phyloP scores from a whole-genome alignment of 2,113 vertebrate genomes.

The Prolemur simus region DNA sequence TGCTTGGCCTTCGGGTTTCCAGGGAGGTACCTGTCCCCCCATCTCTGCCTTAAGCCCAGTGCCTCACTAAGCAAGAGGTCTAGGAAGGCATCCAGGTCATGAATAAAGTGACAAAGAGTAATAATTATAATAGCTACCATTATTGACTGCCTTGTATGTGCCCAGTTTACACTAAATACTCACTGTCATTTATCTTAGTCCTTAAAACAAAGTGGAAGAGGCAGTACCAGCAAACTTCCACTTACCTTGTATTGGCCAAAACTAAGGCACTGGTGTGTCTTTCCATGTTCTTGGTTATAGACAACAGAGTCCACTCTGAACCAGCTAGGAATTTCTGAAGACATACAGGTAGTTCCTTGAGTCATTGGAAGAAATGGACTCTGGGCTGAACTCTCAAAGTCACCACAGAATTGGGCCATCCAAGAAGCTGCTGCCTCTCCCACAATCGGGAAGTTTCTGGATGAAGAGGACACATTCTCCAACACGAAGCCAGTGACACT shows the following conservation, averaged over 20 bases:
- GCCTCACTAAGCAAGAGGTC: background rate
- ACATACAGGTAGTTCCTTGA: background rate
- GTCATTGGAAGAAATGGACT: background rate
- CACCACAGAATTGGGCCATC: background rate
- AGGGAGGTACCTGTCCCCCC: background rate
- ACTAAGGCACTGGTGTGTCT: background rate
- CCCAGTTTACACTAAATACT: background rate
- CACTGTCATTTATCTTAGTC: background rate
- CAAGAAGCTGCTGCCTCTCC: background rate
- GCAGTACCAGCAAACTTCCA: background rate
- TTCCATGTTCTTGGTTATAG: background rate
- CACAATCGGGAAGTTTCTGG: background rate
- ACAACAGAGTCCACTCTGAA: background rate
- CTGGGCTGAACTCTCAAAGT: background rate
- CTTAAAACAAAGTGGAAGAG: background rate
- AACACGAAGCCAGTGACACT: background rate
- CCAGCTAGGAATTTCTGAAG: background rate
- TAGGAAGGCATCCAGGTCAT: background rate
- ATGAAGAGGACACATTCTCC: background rate
- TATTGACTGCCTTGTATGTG: background rate
- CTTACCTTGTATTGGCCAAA: background rate
- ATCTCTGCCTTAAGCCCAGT: background rate
- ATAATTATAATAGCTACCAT: background rate
- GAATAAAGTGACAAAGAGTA: background rate
- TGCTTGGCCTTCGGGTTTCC: background rate